Evolutionary conservation across 2,113 vertebrate species (phyloP).

Genomic region (Ardeotis arabs): DNA sequence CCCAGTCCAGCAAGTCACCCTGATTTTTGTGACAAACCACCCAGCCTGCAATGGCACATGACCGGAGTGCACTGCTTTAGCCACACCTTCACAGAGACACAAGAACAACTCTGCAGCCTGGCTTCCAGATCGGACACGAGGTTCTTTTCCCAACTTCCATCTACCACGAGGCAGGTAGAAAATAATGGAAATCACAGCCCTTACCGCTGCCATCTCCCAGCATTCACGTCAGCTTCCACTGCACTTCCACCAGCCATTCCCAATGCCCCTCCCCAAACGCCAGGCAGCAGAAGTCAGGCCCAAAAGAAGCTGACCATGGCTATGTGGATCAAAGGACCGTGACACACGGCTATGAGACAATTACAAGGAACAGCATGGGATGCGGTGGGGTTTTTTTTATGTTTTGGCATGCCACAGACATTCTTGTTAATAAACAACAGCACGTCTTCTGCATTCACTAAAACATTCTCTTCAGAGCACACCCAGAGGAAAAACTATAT

Average conservation of each 20-base stretch:
- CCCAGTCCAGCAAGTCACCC: background rate
- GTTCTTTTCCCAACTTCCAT: background rate
- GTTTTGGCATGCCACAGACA: accelerated
- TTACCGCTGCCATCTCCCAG: background rate
- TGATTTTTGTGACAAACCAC: background rate
- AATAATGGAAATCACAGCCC: background rate
- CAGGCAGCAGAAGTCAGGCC: background rate
- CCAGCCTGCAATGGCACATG: accelerated
- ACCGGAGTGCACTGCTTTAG: background rate
- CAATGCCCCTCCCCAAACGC: background rate
- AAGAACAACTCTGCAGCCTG: background rate
- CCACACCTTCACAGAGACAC: background rate
- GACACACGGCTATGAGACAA: background rate
- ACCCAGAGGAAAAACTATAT: background rate
- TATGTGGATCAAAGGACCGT: background rate
- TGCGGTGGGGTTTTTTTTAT: too few relatives aligned
- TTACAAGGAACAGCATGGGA: background rate
- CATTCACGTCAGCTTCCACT: background rate
- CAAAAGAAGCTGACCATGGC: background rate
- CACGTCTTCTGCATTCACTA: background rate
- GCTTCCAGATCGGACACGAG: background rate
- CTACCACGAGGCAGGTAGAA: background rate
- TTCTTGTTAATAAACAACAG: background rate
- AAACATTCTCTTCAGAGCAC: background rate
- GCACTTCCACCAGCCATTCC: background rate